Conservation (phyloP, 2,113 vertebrate genomes). For the Baryphthengus martii region DNA sequence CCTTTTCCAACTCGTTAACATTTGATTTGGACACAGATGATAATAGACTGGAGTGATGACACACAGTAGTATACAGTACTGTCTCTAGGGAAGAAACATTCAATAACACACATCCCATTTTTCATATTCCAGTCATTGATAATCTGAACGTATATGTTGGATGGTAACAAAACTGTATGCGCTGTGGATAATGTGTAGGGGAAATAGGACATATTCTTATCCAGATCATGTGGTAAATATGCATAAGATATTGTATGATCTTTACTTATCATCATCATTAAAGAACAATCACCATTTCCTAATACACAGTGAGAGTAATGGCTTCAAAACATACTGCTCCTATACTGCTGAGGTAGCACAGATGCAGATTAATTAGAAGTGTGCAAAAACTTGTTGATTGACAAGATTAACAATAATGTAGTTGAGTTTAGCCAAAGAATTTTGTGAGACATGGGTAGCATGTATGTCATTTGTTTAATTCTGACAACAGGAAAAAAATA, state of each 20-base stretch:
- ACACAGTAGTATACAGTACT: background rate
- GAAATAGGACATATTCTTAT: background rate
- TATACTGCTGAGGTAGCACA: background rate
- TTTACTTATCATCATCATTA: background rate
- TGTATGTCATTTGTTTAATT: slow-evolving; percentile 6
- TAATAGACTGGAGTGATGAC: background rate
- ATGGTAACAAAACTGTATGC: background rate
- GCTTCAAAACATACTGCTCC: background rate
- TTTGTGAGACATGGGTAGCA: background rate
- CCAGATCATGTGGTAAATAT: slow-evolving; percentile 11
- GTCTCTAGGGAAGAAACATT: background rate
- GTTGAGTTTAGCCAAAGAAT: background rate
- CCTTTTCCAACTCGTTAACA: background rate
- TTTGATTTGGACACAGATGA: background rate
- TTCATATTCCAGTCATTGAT: slow-evolving; percentile 31
- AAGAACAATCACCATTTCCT: slow-evolving; percentile 12
- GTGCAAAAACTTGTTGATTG: background rate
- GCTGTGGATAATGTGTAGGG: background rate
- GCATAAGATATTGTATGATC: slow-evolving; percentile 2
- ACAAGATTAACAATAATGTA: background rate
- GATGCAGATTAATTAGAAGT: background rate
- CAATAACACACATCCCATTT: slow-evolving; percentile 17
- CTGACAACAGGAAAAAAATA: background rate
- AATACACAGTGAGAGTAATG: background rate
- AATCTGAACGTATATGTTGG: slow-evolving; percentile 9